phyloP scores from a whole-genome alignment of 2,797 vertebrate genomes.

The Enteromius anoplus region DNA sequence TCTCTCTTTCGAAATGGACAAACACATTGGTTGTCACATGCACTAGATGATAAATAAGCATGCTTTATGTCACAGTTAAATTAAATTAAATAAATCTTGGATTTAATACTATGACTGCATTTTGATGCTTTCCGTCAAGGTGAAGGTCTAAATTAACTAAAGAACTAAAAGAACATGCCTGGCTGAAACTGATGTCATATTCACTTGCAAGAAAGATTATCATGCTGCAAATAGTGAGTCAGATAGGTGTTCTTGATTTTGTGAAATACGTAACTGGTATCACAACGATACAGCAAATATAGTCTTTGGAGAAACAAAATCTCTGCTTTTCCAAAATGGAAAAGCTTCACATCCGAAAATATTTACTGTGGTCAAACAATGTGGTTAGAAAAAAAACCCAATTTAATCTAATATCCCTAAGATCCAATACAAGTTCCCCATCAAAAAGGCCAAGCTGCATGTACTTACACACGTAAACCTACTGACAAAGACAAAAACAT shows the following conservation, averaged over 20 bases:
- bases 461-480: constrained; percentile 25
- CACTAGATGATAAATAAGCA: neutral
- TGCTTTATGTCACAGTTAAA: neutral
- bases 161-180: neutral
- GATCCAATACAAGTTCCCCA: constrained; percentile 52
- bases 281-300: neutral
- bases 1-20: neutral
- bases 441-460: constrained; percentile 48
- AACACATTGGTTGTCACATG: neutral
- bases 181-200: constrained; percentile 7
- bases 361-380: constrained; percentile 58
- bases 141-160: neutral
- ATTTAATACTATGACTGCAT: neutral
- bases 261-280: neutral
- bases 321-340: constrained; percentile 42
- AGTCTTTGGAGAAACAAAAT: constrained; percentile 2
- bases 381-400: constrained; percentile 53
- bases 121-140: neutral
- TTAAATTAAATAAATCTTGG: neutral
- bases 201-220: constrained; percentile 16
- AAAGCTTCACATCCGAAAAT: constrained; percentile 49
- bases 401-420: constrained; percentile 53
- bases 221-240: neutral
- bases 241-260: constrained; percentile 23
- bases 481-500: constrained; percentile 37